These are phyloP conservation scores for Gasterosteus aculeatus DNA, from an alignment of 2,113 vertebrate species.

Conservation along the genomic window DNA sequence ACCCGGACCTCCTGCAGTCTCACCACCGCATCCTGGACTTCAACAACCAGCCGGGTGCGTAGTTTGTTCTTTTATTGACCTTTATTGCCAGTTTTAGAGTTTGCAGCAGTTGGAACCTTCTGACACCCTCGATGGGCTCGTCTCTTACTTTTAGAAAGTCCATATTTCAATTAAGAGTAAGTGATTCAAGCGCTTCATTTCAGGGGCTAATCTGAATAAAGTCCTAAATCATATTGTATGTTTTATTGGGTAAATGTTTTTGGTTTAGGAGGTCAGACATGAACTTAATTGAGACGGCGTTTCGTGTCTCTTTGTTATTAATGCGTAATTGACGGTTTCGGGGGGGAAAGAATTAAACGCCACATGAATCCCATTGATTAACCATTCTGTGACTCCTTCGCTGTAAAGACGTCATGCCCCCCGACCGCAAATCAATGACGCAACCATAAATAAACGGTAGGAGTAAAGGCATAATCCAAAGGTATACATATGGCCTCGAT, in stretches of 20 bases:
- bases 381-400: background rate
- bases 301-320: background rate
- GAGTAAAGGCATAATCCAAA: background rate
- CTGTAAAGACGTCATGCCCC: background rate
- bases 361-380: background rate
- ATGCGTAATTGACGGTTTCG: background rate
- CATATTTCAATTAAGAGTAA: background rate
- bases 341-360: background rate
- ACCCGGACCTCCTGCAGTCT: constrained; percentile 95
- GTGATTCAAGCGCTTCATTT: background rate
- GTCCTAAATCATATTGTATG: no score
- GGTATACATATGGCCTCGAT: background rate
- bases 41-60: constrained; percentile 92
- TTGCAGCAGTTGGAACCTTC: background rate
- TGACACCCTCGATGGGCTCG: background rate
- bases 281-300: background rate
- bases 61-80: background rate
- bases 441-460: background rate
- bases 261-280: background rate
- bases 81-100: background rate
- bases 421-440: background rate
- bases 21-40: constrained; percentile 98
- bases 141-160: background rate
- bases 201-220: background rate
- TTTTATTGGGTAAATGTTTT: background rate